Conservation (phyloP, 2,113 vertebrate species). For the Dendrocopos noguchii region DNA sequence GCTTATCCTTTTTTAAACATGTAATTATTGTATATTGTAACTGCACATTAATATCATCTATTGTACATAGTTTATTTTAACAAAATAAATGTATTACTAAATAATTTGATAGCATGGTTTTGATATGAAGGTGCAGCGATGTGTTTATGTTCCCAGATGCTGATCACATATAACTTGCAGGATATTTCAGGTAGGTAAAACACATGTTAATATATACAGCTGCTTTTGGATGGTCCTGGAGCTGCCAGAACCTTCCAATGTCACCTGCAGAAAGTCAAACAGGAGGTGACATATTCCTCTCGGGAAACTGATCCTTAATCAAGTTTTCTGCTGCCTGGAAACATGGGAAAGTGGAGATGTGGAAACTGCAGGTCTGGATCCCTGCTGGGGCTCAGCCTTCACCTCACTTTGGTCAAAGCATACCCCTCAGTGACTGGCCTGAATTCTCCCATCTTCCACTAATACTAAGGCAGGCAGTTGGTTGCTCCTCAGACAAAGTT, state of each 20-base stretch:
- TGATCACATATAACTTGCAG: background rate
- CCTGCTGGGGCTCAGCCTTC: background rate
- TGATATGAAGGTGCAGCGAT: background rate
- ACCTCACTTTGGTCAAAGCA: rapidly evolving
- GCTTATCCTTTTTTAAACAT: slow-evolving; percentile 45
- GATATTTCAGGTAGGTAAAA: background rate
- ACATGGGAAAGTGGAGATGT: background rate
- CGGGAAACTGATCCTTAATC: background rate
- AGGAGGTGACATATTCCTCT: background rate
- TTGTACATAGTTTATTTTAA: slow-evolving; percentile 65
- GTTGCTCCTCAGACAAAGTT: background rate
- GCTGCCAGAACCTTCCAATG: background rate
- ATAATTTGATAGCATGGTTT: slow-evolving; percentile 47
- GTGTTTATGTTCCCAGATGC: background rate
- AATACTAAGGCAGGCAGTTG: background rate
- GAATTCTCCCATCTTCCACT: background rate
- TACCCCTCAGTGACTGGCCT: background rate
- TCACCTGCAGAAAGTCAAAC: background rate
- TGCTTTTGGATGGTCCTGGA: background rate
- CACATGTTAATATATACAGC: background rate
- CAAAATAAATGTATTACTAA: slow-evolving; percentile 65
- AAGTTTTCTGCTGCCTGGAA: background rate
- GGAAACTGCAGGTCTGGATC: background rate
- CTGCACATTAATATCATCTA: slow-evolving; percentile 30
- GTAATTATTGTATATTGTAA: slow-evolving; percentile 64